Percentiles rank a stretch among this genome's conserved stretches.
Evolutionary conservation across 2,113 vertebrate species (phyloP).

Genomic region (Gyps fulvus): DNA sequence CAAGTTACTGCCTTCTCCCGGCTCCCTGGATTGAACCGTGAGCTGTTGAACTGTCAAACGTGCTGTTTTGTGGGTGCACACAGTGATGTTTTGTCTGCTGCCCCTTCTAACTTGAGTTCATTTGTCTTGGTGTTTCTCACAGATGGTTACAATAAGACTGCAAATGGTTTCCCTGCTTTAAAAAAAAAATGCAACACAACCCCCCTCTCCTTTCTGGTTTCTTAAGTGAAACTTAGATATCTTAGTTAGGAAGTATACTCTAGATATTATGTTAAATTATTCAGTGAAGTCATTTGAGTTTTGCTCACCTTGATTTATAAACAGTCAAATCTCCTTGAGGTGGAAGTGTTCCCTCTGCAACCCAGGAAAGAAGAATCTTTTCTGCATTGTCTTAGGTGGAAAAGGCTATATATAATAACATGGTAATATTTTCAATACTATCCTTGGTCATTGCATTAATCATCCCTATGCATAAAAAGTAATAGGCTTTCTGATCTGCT

Average conservation of each 20-base stretch:
- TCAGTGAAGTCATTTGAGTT: background rate
- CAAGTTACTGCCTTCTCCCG: background rate
- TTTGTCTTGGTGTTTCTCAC: constrained; percentile 14
- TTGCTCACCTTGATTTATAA: background rate
- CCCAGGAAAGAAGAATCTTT: background rate
- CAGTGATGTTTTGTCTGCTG: background rate
- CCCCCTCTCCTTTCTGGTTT: background rate
- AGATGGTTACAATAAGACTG: constrained; percentile 36
- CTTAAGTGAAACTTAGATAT: background rate
- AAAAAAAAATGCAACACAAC: background rate
- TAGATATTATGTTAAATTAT: background rate
- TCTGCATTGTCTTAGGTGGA: background rate
- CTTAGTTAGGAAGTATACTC: background rate
- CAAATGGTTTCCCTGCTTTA: background rate
- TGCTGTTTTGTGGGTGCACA: background rate
- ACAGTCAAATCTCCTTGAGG: background rate
- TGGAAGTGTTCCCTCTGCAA: background rate
- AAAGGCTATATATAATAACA: background rate
- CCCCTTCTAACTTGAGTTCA: background rate
- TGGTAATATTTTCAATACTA: background rate
- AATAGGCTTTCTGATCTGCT: background rate
- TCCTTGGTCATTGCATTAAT: background rate
- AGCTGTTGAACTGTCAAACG: background rate
- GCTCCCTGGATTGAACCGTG: background rate
- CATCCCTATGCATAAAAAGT: background rate